Conservation (phyloP, 2,797 vertebrate species). For the Dendrocincla tyrannina region DNA sequence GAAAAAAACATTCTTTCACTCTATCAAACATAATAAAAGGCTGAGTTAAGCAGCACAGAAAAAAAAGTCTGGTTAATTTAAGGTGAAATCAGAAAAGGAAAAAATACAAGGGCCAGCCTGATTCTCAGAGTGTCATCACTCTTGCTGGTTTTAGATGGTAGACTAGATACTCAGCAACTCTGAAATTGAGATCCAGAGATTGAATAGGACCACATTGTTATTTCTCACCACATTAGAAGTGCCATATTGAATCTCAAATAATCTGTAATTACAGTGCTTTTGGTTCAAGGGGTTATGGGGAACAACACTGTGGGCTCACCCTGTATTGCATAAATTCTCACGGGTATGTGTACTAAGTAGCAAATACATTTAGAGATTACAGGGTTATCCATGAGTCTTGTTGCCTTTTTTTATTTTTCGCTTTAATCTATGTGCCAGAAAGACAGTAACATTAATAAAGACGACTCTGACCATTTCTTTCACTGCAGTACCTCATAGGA, state of each 20-base stretch:
- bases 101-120: slow-evolving; percentile 31
- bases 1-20: slow-evolving; percentile 65
- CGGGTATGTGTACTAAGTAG: fast-evolving
- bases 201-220: slow-evolving; percentile 25
- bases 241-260: slow-evolving; percentile 1
- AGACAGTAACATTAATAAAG: not conserved
- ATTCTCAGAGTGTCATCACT: not conserved
- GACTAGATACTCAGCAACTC: slow-evolving; percentile 6
- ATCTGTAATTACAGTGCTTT: not conserved
- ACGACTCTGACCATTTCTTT: not conserved
- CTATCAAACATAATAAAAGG: slow-evolving; percentile 63
- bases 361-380: not conserved
- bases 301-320: not conserved
- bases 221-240: not conserved
- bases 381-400: not conserved
- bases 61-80: slow-evolving; percentile 60
- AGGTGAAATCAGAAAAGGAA: slow-evolving; percentile 58
- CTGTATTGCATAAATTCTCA: not conserved
- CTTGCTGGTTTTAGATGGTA: slow-evolving; percentile 29
- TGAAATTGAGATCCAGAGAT: slow-evolving; percentile 28
- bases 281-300: not conserved
- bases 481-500: not conserved
- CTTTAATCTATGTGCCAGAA: not conserved
- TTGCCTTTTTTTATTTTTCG: not conserved
- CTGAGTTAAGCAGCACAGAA: slow-evolving; percentile 45